Evolutionary conservation across 2,113 vertebrate species (phyloP).

Genomic region (Engystomops pustulosus): DNA sequence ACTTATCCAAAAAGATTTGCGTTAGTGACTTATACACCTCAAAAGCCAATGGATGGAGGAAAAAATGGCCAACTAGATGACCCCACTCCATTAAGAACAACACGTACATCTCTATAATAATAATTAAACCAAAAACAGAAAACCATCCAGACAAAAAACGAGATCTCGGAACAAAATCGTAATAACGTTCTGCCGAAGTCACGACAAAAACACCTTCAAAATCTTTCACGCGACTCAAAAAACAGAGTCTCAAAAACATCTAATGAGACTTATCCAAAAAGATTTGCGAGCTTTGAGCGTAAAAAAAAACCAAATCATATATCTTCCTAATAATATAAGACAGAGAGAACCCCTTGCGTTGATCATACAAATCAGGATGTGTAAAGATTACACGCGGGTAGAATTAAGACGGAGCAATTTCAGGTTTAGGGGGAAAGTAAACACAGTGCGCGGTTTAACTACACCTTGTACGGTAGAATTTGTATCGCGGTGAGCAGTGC

Average conservation of each 20-base stretch:
- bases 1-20: background rate
- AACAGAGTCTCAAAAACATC: background rate
- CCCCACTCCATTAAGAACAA: too few species aligned
- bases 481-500: conserved; percentile 47
- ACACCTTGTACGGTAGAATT: conserved; percentile 49
- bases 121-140: too few species aligned
- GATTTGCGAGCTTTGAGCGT: background rate
- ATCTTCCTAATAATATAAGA: background rate
- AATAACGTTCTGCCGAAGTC: too few species aligned
- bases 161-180: background rate
- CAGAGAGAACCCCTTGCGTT: background rate
- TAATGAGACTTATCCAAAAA: background rate
- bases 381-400: conserved; percentile 47
- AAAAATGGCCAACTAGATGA: too few species aligned
- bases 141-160: too few species aligned
- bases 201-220: background rate
- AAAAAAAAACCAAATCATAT: conserved; percentile 14
- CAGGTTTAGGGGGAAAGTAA: conserved; percentile 53
- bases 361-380: conserved; percentile 44
- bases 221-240: background rate
- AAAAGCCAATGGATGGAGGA: too few species aligned
- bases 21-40: too few species aligned
- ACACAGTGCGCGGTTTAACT: conserved; percentile 52
- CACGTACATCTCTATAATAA: too few species aligned
- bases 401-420: conserved; percentile 59